phyloP scores from a whole-genome alignment of 2,888 invertebrate genomes.

The Carabus problematicus region DNA sequence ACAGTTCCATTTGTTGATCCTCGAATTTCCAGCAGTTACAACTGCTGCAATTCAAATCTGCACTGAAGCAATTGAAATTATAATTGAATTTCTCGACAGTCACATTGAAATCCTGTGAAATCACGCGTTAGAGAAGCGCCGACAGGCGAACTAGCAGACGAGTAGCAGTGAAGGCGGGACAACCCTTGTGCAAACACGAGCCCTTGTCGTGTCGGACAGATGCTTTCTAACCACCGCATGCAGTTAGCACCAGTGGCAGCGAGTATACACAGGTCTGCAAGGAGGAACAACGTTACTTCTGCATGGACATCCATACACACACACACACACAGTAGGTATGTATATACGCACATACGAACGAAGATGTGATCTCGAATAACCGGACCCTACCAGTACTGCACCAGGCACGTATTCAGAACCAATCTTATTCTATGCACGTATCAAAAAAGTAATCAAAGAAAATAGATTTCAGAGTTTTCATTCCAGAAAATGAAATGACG shows the following conservation, averaged over 20 bases:
- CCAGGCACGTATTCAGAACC: constrained; percentile 5
- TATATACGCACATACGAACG: neutral
- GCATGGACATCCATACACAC: no score
- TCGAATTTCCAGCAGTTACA: constrained; percentile 3
- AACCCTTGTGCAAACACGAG: constrained; percentile 30
- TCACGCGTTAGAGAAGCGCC: constrained; percentile 22
- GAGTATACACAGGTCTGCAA: no score
- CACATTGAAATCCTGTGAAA: constrained; percentile 28
- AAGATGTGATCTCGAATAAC: constrained; percentile 22
- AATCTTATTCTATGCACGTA: constrained; percentile 3
- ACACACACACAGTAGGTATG: constrained; percentile 6
- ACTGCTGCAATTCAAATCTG: constrained; percentile 32
- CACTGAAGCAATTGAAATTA: constrained; percentile 36
- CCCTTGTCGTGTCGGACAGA: constrained; percentile 12
- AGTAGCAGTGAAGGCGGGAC: no score
- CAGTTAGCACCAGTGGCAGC: no score
- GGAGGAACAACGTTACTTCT: constrained; percentile 2
- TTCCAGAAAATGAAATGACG: no score
- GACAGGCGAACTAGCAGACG: no score
- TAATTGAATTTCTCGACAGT: constrained; percentile 33
- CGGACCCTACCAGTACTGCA: neutral
- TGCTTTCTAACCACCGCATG: neutral
- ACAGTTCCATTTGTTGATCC: no score
- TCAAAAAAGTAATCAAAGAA: no score
- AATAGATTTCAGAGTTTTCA: no score